Evolutionary conservation across 2,113 vertebrate genomes (phyloP).

Genomic region (Fulica atra): DNA sequence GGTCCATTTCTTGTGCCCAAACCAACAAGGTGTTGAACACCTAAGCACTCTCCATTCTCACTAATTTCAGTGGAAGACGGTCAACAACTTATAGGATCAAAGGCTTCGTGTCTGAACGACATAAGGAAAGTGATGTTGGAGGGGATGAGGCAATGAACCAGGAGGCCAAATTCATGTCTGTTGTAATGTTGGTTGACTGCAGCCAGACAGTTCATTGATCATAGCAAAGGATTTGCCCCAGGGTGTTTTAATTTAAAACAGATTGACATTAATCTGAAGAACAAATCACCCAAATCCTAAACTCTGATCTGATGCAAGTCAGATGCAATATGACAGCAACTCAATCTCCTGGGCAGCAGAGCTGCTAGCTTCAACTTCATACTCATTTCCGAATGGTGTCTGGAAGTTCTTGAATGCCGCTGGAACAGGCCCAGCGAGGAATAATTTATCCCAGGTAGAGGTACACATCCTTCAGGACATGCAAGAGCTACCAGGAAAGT

Average conservation of each 20-base stretch:
- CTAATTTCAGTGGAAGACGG: background rate
- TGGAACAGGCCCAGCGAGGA: constrained; percentile 15
- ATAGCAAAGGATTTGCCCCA: constrained; percentile 57
- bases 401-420: constrained; percentile 1
- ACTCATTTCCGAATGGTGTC: background rate
- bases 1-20: background rate
- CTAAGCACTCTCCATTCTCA: background rate
- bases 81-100: constrained; percentile 26
- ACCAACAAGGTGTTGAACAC: background rate
- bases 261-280: constrained; percentile 68
- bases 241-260: constrained; percentile 69
- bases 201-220: constrained; percentile 69
- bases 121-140: constrained; percentile 30
- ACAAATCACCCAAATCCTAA: constrained; percentile 64
- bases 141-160: constrained; percentile 37
- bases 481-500: background rate
- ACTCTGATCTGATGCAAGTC: constrained; percentile 65
- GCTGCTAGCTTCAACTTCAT: constrained; percentile 39
- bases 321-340: constrained; percentile 63
- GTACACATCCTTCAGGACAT: background rate
- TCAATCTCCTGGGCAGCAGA: constrained; percentile 62
- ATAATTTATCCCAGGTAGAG: background rate
- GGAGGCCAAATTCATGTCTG: constrained; percentile 52
- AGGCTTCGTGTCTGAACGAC: background rate
- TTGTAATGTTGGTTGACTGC: constrained; percentile 61